Percentiles rank a stretch among this genome's conserved stretches.
Evolutionary conservation across 2,797 vertebrate species (phyloP).

Genomic region (Zalophus californianus): DNA sequence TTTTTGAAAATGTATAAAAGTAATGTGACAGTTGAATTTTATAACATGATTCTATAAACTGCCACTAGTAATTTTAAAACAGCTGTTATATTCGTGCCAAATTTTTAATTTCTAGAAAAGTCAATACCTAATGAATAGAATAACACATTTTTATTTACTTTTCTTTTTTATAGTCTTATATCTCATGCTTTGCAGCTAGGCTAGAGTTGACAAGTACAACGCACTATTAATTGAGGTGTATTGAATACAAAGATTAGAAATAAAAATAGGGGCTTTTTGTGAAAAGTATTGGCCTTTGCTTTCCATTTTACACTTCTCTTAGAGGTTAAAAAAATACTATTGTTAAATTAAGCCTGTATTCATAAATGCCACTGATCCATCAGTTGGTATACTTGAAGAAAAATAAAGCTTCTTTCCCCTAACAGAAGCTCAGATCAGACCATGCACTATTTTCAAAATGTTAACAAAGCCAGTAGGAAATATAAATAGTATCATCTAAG

Average conservation of each 20-base stretch:
- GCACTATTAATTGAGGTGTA: constrained; percentile 31
- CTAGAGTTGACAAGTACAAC: background rate
- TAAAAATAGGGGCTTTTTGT: background rate
- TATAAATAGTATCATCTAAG: background rate
- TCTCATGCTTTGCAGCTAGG: background rate
- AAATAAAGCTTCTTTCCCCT: constrained; percentile 28
- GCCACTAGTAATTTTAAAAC: background rate
- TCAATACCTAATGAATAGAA: background rate
- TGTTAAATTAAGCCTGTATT: background rate
- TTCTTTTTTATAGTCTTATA: background rate
- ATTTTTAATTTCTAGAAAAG: constrained; percentile 47
- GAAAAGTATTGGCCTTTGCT: constrained; percentile 28
- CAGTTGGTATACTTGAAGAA: background rate
- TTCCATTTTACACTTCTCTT: constrained; percentile 8
- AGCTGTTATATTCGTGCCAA: background rate
- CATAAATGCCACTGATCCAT: constrained; percentile 3
- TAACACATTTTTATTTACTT: background rate
- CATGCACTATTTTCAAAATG: background rate
- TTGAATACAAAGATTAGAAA: constrained; percentile 50
- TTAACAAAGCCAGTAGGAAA: constrained; percentile 39
- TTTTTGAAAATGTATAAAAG: constrained; percentile 27
- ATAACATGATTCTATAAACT: background rate
- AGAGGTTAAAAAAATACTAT: background rate
- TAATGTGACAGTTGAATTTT: background rate
- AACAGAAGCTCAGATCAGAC: background rate